Evolutionary conservation across 2,888 invertebrate species (phyloP), one percentile per base, ranked within the genome.

Genomic region (Xestia rhomboidea): DNA sequence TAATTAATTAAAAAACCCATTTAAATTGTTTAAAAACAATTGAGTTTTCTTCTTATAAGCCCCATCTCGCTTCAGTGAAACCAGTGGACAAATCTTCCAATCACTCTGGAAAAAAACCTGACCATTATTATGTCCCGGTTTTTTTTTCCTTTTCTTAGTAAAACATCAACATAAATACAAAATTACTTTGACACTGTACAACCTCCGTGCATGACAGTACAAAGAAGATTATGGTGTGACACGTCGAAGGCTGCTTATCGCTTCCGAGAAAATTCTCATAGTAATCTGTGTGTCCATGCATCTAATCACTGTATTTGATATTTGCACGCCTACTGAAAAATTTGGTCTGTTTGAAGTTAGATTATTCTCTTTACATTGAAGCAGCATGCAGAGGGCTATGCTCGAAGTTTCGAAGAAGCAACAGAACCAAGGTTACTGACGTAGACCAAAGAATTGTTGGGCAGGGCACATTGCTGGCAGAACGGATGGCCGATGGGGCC

Each of bases 241-340:
- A 77, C 73, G 51, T 0, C 41, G 68, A 83, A 86, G 86, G 73
- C 68, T 73, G 27, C 15, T 71, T 83, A 83, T 83, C 83, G 54
- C 11, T 83, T 83, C 83, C 38, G 41, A 83, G 83, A 83, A 86
- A 71, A 68, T 76, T 75, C 70, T 68, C 41, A 44, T 34, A 73
- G 3, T 70, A 85, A 83, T 83, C 82, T 85, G 51, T 51, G 62
- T 83, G 69, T 62, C 69, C 57, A 62, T 72, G 34, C 46, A 70
- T 73, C 18, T 86, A 83, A 86, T 73, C 70, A 62, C 34, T 24
- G 44, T 1, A 2, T 70, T 44, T 41, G 72, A 70, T 49, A 46
- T 60, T 44, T 68, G 34, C 63, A 68, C 54, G 38, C 24, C 34
- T 76, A 11, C 46, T 76, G 46, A 8, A n/a, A 62, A 66, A 62